These are phyloP conservation scores for Diachasmimorpha longicaudata DNA, from an alignment of 1,140 invertebrate genomes.

Conservation along the genomic window DNA sequence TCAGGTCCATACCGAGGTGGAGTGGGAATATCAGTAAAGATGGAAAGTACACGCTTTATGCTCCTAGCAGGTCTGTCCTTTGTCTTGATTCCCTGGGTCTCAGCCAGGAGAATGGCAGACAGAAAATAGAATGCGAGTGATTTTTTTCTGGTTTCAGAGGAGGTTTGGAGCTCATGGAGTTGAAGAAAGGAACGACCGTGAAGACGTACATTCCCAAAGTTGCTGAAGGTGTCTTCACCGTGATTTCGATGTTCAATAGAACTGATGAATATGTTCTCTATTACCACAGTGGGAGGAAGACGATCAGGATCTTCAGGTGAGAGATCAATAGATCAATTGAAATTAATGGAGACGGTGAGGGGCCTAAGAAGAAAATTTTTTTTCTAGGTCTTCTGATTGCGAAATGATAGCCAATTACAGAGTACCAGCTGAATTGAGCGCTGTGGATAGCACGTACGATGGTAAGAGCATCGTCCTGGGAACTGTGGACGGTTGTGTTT, in stretches of 20 bases:
- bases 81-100: background rate
- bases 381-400: constrained; percentile 79
- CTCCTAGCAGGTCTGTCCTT: constrained; percentile 72
- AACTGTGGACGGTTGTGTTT: constrained; percentile 92
- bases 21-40: constrained; percentile 82
- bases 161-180: constrained; percentile 87
- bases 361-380: background rate
- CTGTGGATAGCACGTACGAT: constrained; percentile 82
- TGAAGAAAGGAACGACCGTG: constrained; percentile 82
- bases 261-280: constrained; percentile 96
- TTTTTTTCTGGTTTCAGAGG: constrained; percentile 68
- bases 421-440: constrained; percentile 89
- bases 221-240: constrained; percentile 96
- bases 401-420: constrained; percentile 91
- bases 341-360: background rate
- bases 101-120: background rate
- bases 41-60: constrained; percentile 91
- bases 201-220: constrained; percentile 89
- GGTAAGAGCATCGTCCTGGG: constrained; percentile 85
- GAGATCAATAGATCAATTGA: background rate
- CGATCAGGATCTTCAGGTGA: constrained; percentile 87
- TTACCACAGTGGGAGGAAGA: constrained; percentile 94
- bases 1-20: constrained; percentile 81
- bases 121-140: background rate
- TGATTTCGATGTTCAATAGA: constrained; percentile 92